Evolutionary conservation across 1,140 invertebrate genomes (phyloP).

Genomic region (Capitella teleta): DNA sequence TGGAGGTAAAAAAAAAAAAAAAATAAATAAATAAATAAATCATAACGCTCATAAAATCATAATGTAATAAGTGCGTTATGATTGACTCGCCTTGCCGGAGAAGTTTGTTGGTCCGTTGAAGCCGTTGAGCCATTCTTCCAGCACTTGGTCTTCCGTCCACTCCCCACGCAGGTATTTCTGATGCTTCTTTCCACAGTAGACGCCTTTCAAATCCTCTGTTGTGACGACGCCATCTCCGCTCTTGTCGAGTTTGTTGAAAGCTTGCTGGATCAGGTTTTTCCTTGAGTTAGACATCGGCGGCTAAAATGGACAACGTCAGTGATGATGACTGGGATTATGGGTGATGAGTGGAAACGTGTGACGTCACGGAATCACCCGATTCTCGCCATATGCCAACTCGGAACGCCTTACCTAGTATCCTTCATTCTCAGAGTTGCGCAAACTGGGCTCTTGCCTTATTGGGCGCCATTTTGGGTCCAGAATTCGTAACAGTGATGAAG

Average conservation of each 20-base stretch:
- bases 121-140: slow-evolving; percentile 72
- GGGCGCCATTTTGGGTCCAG: not conserved
- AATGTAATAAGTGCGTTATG: too few species aligned
- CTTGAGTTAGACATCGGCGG: slow-evolving; percentile 72
- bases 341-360: slow-evolving; percentile 36
- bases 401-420: too few species aligned
- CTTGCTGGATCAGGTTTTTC: slow-evolving; percentile 63
- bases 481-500: not conserved
- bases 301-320: slow-evolving; percentile 50
- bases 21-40: too few species aligned
- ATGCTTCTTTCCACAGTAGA: slow-evolving; percentile 70
- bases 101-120: slow-evolving; percentile 54
- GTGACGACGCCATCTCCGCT: slow-evolving; percentile 56
- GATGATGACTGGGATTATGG: not conserved
- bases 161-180: slow-evolving; percentile 78
- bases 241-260: slow-evolving; percentile 81
- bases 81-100: not conserved
- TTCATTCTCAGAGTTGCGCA: not conserved
- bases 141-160: slow-evolving; percentile 71
- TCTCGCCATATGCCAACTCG: not conserved
- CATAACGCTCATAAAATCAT: too few species aligned
- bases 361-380: not conserved
- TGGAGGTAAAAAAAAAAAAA: slow-evolving; percentile 11
- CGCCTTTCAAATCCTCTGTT: slow-evolving; percentile 66
- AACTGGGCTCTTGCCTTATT: not conserved